These are phyloP conservation scores for Megalonaias nervosa DNA, from an alignment of 1,140 invertebrate genomes.

Conservation along the genomic window DNA sequence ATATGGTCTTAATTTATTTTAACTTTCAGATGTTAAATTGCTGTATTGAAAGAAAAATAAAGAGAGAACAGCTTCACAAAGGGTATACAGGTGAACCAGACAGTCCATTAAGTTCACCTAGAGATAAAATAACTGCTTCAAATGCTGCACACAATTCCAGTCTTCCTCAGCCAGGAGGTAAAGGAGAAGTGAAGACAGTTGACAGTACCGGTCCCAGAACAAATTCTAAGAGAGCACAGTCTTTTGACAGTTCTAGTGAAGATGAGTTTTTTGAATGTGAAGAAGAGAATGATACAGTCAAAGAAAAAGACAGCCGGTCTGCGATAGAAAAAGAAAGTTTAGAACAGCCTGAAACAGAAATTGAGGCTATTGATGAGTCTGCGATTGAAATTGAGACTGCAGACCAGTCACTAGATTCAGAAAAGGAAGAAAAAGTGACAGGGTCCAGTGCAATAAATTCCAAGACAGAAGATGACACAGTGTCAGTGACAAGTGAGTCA, in stretches of 20 bases:
- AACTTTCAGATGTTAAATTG: conserved; percentile 91
- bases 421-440: no score
- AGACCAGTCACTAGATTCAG: background rate
- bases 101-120: conserved; percentile 24
- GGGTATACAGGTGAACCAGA: conserved; percentile 43
- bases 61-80: conserved; percentile 67
- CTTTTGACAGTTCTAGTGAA: conserved; percentile 57
- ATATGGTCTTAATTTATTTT: no score
- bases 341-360: conserved; percentile 26
- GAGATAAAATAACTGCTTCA: background rate
- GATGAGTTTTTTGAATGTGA: conserved; percentile 88
- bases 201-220: no score
- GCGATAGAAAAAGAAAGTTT: conserved; percentile 4
- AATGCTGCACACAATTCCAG: no score
- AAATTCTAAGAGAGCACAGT: no score
- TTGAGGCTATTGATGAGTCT: conserved; percentile 8
- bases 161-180: no score
- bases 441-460: no score
- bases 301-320: conserved; percentile 4
- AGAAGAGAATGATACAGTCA: conserved; percentile 35
- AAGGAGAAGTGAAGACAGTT: no score
- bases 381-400: background rate
- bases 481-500: conserved; percentile 38
- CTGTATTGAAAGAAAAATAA: conserved; percentile 86
- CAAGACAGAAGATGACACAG: background rate